These are phyloP conservation scores for Hypselothyrea guttata DNA, from an alignment of 2,888 invertebrate species.

Conservation along the genomic window DNA sequence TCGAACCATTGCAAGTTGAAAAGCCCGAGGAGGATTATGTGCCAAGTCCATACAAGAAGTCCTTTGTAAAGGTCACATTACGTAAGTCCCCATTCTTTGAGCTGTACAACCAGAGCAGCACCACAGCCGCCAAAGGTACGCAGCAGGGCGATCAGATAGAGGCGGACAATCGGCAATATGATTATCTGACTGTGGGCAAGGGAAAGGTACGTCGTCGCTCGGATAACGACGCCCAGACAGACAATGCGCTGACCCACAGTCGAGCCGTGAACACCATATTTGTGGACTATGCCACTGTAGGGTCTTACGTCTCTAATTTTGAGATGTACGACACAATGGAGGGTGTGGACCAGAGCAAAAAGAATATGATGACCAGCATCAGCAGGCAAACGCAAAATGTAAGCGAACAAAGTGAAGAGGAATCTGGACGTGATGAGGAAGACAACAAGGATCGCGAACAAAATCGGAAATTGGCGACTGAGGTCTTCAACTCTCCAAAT, in stretches of 20 bases:
- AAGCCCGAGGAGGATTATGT: background rate
- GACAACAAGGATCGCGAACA: constrained; percentile 50
- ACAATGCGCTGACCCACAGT: constrained; percentile 84
- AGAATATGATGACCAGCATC: background rate
- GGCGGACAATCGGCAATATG: constrained; percentile 86
- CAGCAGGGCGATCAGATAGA: constrained; percentile 84
- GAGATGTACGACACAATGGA: constrained; percentile 89
- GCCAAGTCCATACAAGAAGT: constrained; percentile 45
- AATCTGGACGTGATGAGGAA: constrained; percentile 27
- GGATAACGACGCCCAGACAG: constrained; percentile 88
- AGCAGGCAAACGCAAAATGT: too few relatives aligned
- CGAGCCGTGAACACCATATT: constrained; percentile 84
- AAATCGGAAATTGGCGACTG: constrained; percentile 6
- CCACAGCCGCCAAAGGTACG: constrained; percentile 85
- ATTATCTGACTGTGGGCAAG: constrained; percentile 87
- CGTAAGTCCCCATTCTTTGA: constrained; percentile 87
- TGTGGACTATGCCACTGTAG: constrained; percentile 80
- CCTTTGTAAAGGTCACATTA: constrained; percentile 85
- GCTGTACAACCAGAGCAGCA: constrained; percentile 85
- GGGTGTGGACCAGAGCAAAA: constrained; percentile 4
- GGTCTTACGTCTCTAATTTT: constrained; percentile 88
- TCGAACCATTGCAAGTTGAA: background rate
- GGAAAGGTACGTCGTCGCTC: constrained; percentile 87
- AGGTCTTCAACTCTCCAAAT: too few relatives aligned
- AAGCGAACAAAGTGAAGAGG: constrained; percentile 5